phyloP scores from a whole-genome alignment of 2,888 invertebrate species.

The Polydrusus tereticollis region DNA sequence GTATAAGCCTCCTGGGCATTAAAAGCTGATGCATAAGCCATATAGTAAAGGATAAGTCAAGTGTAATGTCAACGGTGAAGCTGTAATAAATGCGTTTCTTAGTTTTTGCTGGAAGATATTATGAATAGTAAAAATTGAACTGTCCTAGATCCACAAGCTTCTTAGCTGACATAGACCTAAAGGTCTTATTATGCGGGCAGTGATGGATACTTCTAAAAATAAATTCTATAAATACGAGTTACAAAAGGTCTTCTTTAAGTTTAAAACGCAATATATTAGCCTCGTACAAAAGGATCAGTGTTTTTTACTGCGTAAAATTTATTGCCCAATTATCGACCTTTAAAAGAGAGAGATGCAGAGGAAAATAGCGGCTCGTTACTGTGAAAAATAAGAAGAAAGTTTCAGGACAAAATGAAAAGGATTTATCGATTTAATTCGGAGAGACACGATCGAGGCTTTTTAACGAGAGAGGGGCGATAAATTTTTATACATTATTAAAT shows the following conservation, averaged over 20 bases:
- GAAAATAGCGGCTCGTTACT: conserved; percentile 7
- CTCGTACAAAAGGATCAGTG: neutral
- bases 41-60: too few species aligned
- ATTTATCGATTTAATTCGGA: conserved; percentile 1
- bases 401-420: conserved; percentile 5
- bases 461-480: conserved; percentile 4
- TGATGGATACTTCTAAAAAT: too few species aligned
- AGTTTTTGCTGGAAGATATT: too few species aligned
- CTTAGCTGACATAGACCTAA: too few species aligned
- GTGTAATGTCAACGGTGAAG: too few species aligned
- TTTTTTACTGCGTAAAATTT: conserved; percentile 15
- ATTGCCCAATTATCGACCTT: conserved; percentile 12
- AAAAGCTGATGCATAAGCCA: too few species aligned
- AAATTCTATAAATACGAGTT: neutral
- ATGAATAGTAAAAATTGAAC: too few species aligned
- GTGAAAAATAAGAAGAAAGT: conserved; percentile 12
- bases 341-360: conserved; percentile 6
- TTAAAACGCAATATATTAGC: neutral
- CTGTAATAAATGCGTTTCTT: too few species aligned
- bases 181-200: too few species aligned
- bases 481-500: neutral
- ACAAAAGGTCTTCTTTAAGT: neutral
- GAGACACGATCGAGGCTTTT: neutral
- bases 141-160: too few species aligned
- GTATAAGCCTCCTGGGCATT: too few species aligned